Base-by-base conservation (phyloP, 2,113 vertebrate species). In the Numida meleagris region DNA sequence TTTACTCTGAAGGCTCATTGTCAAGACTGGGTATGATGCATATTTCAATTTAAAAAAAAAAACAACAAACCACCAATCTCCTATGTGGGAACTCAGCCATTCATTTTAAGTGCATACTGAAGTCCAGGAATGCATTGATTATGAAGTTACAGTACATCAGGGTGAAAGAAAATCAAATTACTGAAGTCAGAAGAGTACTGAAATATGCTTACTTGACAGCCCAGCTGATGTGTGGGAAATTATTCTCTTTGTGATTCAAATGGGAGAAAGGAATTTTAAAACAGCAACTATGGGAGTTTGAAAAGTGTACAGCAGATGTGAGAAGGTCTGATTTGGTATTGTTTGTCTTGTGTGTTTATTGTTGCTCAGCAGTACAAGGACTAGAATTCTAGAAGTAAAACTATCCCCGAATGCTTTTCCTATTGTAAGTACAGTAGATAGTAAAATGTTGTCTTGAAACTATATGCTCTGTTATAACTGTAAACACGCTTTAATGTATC, bases 161-260 rank as follows among this genome's bases (percentile, higher is more conserved):
- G 53, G 72, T 72, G 87, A 90, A 95, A 97, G 70, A 57, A 75
- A 95, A 94, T 67, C 55, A 88, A 82, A 89, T 81, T 34, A 86
- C 84, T 95, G 46, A 93, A 82, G 55, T 57, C 78, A 91, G 89
- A 82, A 71, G 42, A 59, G 6, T 34, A 71, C 72, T 88, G 85
- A 93, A 96, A 95, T 92, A 45, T 80, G 80, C 55, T 95, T 94
- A 59, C 77, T 91, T 97, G 90, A 78, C 88, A 84, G 74, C 77
- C 86, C 75, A 97, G 83, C 81, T 96, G 96, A 95, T 92, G 81
- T 86, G 77, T 91, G 88, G 85, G 84, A 91, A 95, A 97, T 97
- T 94, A 82, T 83, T 95, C 65, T 21, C 36, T 96, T 96, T 91
- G 67, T 96, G 67, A 96, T 95, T 96, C 83, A 92, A 94, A 95